A percentile compares a stretch with the other conserved stretches of the same genome.
Evolutionary conservation across 2,113 vertebrate genomes (phyloP).

Genomic region (Cochlearius cochlearius): DNA sequence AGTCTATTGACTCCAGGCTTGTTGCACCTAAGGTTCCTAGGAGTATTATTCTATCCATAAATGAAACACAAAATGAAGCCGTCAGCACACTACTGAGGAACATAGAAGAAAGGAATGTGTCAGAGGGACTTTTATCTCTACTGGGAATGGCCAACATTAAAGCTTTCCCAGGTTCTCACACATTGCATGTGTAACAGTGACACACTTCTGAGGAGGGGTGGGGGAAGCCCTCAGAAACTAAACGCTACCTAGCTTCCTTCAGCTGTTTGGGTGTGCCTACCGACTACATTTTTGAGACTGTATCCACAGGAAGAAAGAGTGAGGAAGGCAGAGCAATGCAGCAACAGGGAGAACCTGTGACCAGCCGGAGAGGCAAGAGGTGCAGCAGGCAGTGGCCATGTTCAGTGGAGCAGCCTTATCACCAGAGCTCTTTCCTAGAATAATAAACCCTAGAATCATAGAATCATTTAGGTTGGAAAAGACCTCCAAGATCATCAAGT

Average conservation of each 20-base stretch:
- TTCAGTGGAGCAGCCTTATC: background rate
- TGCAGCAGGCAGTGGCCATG: background rate
- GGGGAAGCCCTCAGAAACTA: background rate
- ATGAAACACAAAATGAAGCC: background rate
- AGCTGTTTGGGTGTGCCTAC: background rate
- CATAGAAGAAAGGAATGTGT: background rate
- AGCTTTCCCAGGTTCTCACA: background rate
- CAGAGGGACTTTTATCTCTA: background rate
- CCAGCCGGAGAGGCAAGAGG: background rate
- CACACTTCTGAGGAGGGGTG: accelerated
- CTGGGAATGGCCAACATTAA: background rate
- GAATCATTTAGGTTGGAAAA: too few relatives aligned
- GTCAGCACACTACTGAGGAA: background rate
- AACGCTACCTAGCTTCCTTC: background rate
- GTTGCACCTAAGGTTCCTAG: background rate
- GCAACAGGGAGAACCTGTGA: background rate
- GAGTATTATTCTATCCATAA: background rate
- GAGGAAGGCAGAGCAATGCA: background rate
- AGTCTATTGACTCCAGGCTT: background rate
- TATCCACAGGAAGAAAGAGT: background rate
- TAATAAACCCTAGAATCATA: background rate
- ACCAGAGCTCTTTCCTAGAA: background rate
- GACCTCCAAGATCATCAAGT: too few relatives aligned
- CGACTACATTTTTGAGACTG: background rate
- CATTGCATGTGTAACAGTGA: background rate